Evolutionary conservation across 2,797 vertebrate genomes (phyloP), one percentile per base, ranked within the genome.

Genomic region (Anguilla pacifica): DNA sequence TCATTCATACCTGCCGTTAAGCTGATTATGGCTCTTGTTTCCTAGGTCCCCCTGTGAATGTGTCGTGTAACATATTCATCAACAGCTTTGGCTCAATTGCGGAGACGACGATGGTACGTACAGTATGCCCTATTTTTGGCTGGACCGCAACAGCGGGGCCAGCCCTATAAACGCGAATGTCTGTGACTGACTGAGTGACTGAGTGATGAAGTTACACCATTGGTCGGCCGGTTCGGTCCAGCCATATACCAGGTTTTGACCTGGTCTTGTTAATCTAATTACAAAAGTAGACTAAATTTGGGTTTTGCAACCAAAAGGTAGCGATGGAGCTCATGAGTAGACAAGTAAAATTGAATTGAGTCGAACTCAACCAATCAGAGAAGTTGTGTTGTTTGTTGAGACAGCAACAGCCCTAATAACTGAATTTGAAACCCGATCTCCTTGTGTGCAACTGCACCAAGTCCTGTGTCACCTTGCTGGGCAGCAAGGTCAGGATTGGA

Each of bases 51-150:
- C 96, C 96, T 86, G 96, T 97, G 88, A 97, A 97, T 90, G 96
- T 97, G 86, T 97, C 96, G 22, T 97, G 96, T 93, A 97, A 97
- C 92, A 97, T 97, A 93, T 97, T 97, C 91, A 97, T 97, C 93
- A 97, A 97, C 93, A 97, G 96, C 92, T 97, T 97, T 91, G 96
- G 96, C 82, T 97, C 96, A 85, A 97, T 97, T 87, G 96, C 96
- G 57, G 96, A 97, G 90, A 97, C 96, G 3, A 97, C 96, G 31
- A 97, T 97, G 96, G 96, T 97, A 95, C 93, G 95, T 89, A 82
- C 43, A 46, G 43, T 46, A 46, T 5, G 43, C 43, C 43, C 43
- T 46, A 46, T 46, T 46, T 46, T 46, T 46, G 43, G 43, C 0
- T 46, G 43, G 43, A 46, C 43, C 43, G 43, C 43, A 46, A 46